phyloP scores from a whole-genome alignment of 2,113 vertebrate species.

The rat (Rattus norvegicus) region DNA sequence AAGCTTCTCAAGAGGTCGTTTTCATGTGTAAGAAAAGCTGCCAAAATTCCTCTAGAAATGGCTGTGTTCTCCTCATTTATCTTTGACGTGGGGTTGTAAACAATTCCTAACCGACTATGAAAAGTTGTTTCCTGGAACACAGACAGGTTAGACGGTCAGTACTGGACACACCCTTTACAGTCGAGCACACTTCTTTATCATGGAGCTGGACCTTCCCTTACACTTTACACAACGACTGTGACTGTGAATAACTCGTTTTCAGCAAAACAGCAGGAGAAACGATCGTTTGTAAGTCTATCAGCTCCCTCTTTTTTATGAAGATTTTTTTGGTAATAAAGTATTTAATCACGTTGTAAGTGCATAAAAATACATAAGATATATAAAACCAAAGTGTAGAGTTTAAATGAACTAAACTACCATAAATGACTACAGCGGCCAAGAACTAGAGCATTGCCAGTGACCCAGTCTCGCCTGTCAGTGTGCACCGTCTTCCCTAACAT shows the following conservation, averaged over 20 bases:
- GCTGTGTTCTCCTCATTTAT: conserved; percentile 92
- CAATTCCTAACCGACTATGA: conserved; percentile 91
- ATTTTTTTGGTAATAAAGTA: background rate
- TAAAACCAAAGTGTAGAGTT: background rate
- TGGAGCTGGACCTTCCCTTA: background rate
- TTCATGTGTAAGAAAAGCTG: conserved; percentile 94
- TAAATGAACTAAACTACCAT: background rate
- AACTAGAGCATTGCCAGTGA: background rate
- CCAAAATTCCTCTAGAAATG: conserved; percentile 93
- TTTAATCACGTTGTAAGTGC: background rate
- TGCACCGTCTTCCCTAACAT: background rate
- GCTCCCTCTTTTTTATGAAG: background rate
- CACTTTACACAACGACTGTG: background rate
- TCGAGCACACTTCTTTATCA: background rate
- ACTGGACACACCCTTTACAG: background rate
- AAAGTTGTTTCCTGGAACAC: conserved; percentile 90
- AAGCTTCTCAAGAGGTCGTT: conserved; percentile 89
- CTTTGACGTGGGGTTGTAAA: conserved; percentile 94
- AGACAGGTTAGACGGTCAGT: background rate
- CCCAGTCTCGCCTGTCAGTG: too few species aligned
- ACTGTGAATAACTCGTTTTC: background rate
- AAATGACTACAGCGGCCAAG: background rate
- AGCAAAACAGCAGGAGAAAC: background rate
- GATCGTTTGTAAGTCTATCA: background rate
- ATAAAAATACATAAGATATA: conserved; percentile 2